Base-by-base conservation (phyloP, 2,113 vertebrate genomes). In the Orthonyx spaldingii region DNA sequence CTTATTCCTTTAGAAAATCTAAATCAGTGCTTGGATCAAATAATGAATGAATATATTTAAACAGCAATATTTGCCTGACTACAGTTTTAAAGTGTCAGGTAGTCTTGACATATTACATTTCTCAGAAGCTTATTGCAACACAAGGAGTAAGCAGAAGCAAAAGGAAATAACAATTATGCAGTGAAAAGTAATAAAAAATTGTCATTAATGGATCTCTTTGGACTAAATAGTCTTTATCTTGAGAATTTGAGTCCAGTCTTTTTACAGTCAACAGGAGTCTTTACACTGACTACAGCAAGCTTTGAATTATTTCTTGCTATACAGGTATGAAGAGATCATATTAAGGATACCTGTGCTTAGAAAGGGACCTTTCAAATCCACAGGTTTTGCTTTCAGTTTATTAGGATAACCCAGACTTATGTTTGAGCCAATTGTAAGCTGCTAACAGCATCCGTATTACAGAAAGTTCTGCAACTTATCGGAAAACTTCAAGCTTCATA, bases 401-500 rank as follows among this genome's bases (percentile, higher is more conserved):
- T 88, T 96, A 88, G 47, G 70, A 3, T 49, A 92, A 79, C 57
- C 81, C 19, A 66, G 86, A 69, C 78, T 65, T 63, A 81, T 72
- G 87, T 49, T 89, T 95, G 89, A 96, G 74, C 84, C 91, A 96
- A 82, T 47, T 93, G 78, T 82, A 96, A 86, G 17, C 64, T 92
- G 63, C 59, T 96, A 89, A 92, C 16, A 95, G 47, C 22, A 70
- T 80, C 42, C 3, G 0, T 91, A 70, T 87, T 93, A 89, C 16
- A 84, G 46, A 88, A 97, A 91, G 57, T 92, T 96, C 65, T 82
- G 72, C 79, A 96, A 85, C 55, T 88, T 97, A 87, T 88, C 61
- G 52, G 83, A 91, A 96, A 97, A 81, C 71, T 95, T 79, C 71
- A 65, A 92, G 85, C 39, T 91, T 88, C 78, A 15, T 42, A 47